A percentile compares a stretch with the other conserved stretches of the same genome.
phyloP scores from a whole-genome alignment of 2,113 vertebrate genomes.

The Phalacrocorax brasilianus region DNA sequence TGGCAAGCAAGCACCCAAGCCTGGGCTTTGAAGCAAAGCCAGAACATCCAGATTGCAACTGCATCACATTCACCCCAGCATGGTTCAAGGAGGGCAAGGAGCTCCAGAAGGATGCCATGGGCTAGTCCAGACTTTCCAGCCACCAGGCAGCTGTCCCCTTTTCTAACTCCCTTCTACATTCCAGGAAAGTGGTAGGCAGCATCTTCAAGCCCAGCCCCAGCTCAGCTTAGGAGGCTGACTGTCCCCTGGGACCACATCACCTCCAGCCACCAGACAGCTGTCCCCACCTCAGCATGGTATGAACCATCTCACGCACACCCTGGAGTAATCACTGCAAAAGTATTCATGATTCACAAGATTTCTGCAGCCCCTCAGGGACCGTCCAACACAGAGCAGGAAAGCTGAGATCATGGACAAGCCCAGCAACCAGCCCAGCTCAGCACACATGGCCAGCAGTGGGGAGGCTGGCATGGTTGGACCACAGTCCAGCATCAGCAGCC shows the following conservation, averaged over 20 bases:
- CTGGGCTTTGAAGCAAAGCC: neutral
- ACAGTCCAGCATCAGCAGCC: neutral
- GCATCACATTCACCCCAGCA: neutral
- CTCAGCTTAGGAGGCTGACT: neutral
- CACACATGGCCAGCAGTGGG: rapidly evolving
- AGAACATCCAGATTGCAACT: neutral
- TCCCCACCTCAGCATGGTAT: neutral
- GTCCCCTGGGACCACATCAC: neutral
- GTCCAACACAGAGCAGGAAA: neutral
- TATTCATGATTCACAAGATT: constrained; percentile 35
- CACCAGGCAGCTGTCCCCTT: neutral
- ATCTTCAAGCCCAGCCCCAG: neutral
- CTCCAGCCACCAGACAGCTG: neutral
- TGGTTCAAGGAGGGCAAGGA: neutral
- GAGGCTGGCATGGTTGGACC: neutral
- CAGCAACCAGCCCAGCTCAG: neutral
- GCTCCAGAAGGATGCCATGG: neutral
- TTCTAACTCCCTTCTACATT: neutral
- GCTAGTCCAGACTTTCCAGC: neutral
- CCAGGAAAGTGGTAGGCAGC: neutral
- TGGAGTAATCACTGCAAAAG: neutral
- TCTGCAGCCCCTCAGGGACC: neutral
- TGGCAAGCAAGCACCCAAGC: neutral
- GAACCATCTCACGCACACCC: neutral
- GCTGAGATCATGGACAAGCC: constrained; percentile 15